Evolutionary conservation across 2,888 invertebrate species (phyloP), one percentile per base, ranked within the genome.

Genomic region (Metellina segmentata): DNA sequence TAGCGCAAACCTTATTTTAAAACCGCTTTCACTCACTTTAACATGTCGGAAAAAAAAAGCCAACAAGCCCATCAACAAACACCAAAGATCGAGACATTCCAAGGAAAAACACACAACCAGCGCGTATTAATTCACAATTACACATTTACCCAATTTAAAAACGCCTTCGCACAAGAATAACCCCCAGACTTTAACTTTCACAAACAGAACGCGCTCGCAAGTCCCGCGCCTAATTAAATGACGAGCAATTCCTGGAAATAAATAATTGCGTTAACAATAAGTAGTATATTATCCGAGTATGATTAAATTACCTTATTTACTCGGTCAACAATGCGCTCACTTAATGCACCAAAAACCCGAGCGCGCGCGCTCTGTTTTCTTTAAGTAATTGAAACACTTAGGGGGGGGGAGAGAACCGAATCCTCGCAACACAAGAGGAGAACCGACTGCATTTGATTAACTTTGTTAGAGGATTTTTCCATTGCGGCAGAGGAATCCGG

Each of bases 281-380:
- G 48, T 75, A 16, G 85, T 75, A 48, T 85, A 85, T 85, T 85
- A 85, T 85, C 74, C 52, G 53, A 34, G 75, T 53, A 87, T 79
- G 78, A 87, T 87, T 87, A 79, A 87, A 89, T 89, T 89, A 89
- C 82, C 81, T 70, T 89, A 19, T 82, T 82, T 77, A 53, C 71
- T 87, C 61, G 20, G 82, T 70, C 82, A 82, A 82, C 75, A 89
- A 69, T 79, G 81, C 81, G 69, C 72, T 52, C 34, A 9, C 34
- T 61, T 79, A 79, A 79, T 52, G 51, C 61, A 20, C 49, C 53
- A 74, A 49, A 20, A 79, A 11, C 79, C 61, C 74, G 13, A 7
- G 74, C 72, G 11, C 61, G 11, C 69, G n/a, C 48, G 9, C 79
- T 20, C 6, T 82, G 74, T 85, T 85, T 75, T 61, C 74, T 75